A percentile compares a stretch with the other conserved stretches of the same genome.
Conservation (phyloP, 2,888 invertebrate genomes). For the Lobophora halterata region DNA sequence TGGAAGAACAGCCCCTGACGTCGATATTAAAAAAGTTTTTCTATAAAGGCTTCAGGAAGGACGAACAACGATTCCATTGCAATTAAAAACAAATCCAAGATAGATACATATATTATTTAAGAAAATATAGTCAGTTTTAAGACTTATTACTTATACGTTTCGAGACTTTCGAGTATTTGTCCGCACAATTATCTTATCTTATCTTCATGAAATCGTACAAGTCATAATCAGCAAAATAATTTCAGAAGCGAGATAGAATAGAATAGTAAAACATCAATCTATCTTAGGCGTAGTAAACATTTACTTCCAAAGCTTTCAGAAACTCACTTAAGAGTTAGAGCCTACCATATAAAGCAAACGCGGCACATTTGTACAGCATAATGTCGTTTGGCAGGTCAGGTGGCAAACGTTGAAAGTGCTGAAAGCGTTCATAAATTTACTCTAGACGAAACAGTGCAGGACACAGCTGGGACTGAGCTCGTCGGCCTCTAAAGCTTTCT, state of each 20-base stretch:
- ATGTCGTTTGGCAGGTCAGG: constrained; percentile 73
- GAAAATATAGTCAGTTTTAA: constrained; percentile 29
- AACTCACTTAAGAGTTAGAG: constrained; percentile 44
- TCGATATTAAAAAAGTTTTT: constrained; percentile 78
- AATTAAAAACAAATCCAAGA: constrained; percentile 52
- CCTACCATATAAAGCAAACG: constrained; percentile 61
- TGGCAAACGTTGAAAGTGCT: constrained; percentile 75
- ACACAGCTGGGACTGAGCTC: constrained; percentile 64
- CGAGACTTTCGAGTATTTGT: too few relatives aligned
- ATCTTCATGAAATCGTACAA: too few relatives aligned
- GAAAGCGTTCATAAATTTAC: constrained; percentile 77
- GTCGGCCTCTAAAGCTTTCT: constrained; percentile 14
- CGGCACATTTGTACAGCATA: constrained; percentile 66
- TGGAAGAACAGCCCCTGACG: constrained; percentile 63
- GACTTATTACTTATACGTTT: too few relatives aligned
- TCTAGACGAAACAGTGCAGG: constrained; percentile 59
- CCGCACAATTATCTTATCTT: too few relatives aligned
- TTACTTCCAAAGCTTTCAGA: constrained; percentile 27
- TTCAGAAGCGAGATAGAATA: too few relatives aligned
- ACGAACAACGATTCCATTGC: constrained; percentile 51
- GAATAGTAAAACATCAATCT: constrained; percentile 6
- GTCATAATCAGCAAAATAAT: too few relatives aligned
- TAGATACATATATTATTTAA: constrained; percentile 34
- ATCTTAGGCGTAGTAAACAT: constrained; percentile 23
- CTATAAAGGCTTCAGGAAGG: constrained; percentile 52